Conservation (phyloP, 2,113 vertebrate genomes). For the Lepidothrix coronata region DNA sequence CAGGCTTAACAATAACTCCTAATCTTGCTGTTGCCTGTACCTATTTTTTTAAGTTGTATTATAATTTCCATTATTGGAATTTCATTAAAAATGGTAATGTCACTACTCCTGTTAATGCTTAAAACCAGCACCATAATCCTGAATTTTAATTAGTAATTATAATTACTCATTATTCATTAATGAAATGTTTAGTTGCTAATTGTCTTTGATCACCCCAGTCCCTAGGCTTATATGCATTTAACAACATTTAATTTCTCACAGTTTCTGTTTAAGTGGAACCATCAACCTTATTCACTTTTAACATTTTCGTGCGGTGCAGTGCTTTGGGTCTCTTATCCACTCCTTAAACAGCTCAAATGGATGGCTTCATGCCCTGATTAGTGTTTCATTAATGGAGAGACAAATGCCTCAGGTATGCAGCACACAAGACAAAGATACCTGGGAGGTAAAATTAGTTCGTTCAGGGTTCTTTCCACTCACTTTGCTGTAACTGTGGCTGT, state of each 20-base stretch:
- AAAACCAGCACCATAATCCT: slow-evolving; percentile 82
- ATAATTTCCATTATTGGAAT: slow-evolving; percentile 74
- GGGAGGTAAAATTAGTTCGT: neutral
- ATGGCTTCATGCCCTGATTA: neutral
- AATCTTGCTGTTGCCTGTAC: slow-evolving; percentile 64
- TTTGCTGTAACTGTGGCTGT: neutral
- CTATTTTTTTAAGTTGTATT: slow-evolving; percentile 63
- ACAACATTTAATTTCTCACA: slow-evolving; percentile 65
- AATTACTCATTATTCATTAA: slow-evolving; percentile 88
- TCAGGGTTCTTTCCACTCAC: neutral
- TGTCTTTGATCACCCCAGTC: slow-evolving; percentile 78
- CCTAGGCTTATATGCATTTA: slow-evolving; percentile 74
- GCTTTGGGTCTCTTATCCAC: neutral
- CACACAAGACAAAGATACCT: neutral
- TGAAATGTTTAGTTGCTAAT: slow-evolving; percentile 82
- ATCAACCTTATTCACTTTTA: slow-evolving; percentile 51
- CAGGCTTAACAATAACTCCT: slow-evolving; percentile 75
- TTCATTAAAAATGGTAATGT: slow-evolving; percentile 83
- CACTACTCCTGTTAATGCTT: slow-evolving; percentile 77
- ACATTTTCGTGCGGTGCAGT: neutral
- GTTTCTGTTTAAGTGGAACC: slow-evolving; percentile 60
- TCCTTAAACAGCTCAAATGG: neutral
- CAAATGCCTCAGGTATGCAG: neutral
- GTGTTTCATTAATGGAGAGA: neutral
- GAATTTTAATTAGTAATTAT: slow-evolving; percentile 85